phyloP scores from a whole-genome alignment of 2,888 invertebrate genomes.

The Acleris laterana region DNA sequence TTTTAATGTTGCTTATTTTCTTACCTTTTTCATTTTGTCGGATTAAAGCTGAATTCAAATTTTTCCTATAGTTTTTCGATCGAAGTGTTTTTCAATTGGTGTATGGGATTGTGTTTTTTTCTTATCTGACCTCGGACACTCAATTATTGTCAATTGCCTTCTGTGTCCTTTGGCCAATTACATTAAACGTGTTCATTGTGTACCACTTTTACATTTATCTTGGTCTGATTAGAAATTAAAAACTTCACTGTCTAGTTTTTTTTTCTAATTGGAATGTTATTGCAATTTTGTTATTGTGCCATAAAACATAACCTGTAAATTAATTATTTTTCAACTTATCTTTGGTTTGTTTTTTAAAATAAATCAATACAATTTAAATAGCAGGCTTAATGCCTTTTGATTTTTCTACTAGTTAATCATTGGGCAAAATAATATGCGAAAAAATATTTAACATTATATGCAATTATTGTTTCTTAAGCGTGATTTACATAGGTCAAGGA shows the following conservation, averaged over 20 bases:
- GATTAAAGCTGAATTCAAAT: constrained; percentile 50
- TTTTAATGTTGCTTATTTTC: constrained; percentile 44
- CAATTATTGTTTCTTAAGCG: neutral
- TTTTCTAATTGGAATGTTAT: constrained; percentile 32
- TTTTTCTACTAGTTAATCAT: too few species aligned
- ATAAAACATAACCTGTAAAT: constrained; percentile 26
- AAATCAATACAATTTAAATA: neutral
- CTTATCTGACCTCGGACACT: constrained; percentile 54
- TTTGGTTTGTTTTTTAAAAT: neutral
- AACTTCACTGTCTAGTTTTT: constrained; percentile 38
- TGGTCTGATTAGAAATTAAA: constrained; percentile 29
- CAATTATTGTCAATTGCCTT: constrained; percentile 71
- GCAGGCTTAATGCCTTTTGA: neutral
- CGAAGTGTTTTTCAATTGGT: constrained; percentile 47
- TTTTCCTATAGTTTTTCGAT: constrained; percentile 37
- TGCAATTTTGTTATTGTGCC: constrained; percentile 12
- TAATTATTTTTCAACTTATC: neutral
- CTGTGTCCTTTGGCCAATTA: constrained; percentile 61
- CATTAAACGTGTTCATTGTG: constrained; percentile 44
- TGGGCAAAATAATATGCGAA: too few species aligned
- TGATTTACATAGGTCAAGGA: too few species aligned
- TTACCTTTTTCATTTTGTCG: constrained; percentile 58
- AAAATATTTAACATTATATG: too few species aligned
- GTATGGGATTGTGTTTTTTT: constrained; percentile 42
- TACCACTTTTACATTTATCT: constrained; percentile 41